Conservation (phyloP, 2,113 vertebrate genomes). For the Silurus glanis region DNA sequence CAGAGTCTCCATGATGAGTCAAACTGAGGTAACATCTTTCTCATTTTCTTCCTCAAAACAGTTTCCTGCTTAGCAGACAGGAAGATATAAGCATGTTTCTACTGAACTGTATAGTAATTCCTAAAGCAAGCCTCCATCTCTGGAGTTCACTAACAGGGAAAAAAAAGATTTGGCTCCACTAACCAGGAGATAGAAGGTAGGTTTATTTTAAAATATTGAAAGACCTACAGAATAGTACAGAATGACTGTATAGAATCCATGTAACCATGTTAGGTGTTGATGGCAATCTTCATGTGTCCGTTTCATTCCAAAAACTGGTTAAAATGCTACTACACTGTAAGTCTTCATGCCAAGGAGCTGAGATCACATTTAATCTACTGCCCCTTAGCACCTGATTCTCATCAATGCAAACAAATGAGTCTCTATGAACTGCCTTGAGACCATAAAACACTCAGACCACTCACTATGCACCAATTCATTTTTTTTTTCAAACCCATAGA, state of each 20-base stretch:
- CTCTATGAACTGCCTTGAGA: background rate
- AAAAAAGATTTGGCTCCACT: background rate
- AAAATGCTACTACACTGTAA: background rate
- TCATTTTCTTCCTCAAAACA: background rate
- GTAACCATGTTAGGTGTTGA: background rate
- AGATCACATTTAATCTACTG: background rate
- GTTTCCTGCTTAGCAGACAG: background rate
- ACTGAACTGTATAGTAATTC: background rate
- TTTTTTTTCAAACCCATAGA: background rate
- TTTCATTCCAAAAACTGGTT: background rate
- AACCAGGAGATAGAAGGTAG: background rate
- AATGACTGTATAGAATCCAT: background rate
- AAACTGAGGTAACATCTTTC: slow-evolving; percentile 56
- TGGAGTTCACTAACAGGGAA: background rate
- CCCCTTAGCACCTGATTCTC: slow-evolving; percentile 18
- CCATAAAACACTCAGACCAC: background rate
- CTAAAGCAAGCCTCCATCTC: background rate
- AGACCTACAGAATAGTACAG: background rate
- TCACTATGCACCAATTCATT: background rate
- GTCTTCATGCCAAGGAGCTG: background rate
- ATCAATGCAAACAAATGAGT: slow-evolving; percentile 23
- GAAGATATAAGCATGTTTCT: background rate
- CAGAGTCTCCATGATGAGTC: slow-evolving; percentile 37
- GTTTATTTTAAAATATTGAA: background rate
- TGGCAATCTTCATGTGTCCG: background rate